Evolutionary conservation across 1,140 invertebrate genomes (phyloP), one percentile per base, ranked within the genome.

Genomic region (Daktulosphaira vitifoliae): DNA sequence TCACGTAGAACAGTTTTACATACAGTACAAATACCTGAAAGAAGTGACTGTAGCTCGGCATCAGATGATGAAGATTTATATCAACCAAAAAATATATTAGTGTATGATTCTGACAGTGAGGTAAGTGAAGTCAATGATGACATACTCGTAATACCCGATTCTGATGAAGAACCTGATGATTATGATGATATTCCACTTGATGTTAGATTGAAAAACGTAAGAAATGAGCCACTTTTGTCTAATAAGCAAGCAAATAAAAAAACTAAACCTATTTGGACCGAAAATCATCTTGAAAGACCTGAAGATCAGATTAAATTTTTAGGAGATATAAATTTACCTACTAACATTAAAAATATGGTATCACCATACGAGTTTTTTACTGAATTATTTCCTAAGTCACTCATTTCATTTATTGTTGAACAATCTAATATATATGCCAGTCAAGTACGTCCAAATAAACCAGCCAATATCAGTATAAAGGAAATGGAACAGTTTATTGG

Each of bases 401-500:
- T 53, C 5, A 53, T 38, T n/a, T 9, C 2, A 52, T 52, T 16
- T 52, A 52, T 52, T 13, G 29, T 26, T 37, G 29, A 20, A 2
- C 50, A 52, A 20, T 8, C 50, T 11, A 52, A 52, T 37, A 52
- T n/a, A n/a, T n/a, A n/a, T 52, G 25, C 50, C n/a, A 8, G 13
- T 9, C 50, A 52, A 52, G 29, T 37, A 7, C 18, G 50, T 6
- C 33, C 26, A 16, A 18, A 56, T 25, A 44, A 42, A 44, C 23
- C 20, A 23, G 0, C 42, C 1, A 46, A 44, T 44, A 8, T 46
- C 1, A 26, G 0, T 46, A 22, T 15, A 16, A 59, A 59, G 3
- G 54, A 59, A 26, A 56, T 56, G 9, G 38, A 56, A 44, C 53
- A 56, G 8, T 54, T 54, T 16, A 54, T 54, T n/a, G n/a, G 52